Conservation (phyloP, 2,113 vertebrate species). For the Mohoua ochrocephala region DNA sequence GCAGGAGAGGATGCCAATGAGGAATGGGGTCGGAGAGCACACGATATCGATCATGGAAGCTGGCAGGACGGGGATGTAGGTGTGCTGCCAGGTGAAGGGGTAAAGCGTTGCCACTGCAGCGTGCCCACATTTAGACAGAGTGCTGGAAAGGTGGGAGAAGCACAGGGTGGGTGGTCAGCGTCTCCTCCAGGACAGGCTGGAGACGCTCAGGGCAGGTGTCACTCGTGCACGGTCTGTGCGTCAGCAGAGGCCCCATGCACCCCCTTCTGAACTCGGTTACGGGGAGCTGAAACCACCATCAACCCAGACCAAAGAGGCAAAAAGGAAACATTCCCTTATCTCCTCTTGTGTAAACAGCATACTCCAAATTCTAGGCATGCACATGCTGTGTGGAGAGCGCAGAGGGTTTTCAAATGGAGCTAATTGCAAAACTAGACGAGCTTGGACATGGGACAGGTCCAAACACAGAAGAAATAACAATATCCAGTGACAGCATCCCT, state of each 20-base stretch:
- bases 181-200: neutral
- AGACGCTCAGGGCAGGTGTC: neutral
- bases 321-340: neutral
- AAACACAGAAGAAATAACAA: neutral
- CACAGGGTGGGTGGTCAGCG: neutral
- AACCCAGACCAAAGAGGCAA: neutral
- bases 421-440: neutral
- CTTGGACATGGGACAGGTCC: neutral
- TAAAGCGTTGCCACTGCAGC: conserved; percentile 90
- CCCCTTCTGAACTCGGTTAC: neutral
- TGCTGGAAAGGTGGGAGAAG: conserved; percentile 71
- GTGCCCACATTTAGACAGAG: conserved; percentile 90
- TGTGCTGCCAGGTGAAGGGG: conserved; percentile 98
- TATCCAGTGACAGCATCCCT: neutral
- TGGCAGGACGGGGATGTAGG: conserved; percentile 92
- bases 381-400: neutral
- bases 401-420: neutral
- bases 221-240: neutral
- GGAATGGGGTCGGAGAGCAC: conserved; percentile 95
- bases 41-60: conserved; percentile 94
- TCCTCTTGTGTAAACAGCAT: neutral
- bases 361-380: neutral
- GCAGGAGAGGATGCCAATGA: conserved; percentile 90
- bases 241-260: neutral
- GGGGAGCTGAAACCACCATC: neutral